phyloP scores from a whole-genome alignment of 1,140 invertebrate species.

The Dreissena polymorpha region DNA sequence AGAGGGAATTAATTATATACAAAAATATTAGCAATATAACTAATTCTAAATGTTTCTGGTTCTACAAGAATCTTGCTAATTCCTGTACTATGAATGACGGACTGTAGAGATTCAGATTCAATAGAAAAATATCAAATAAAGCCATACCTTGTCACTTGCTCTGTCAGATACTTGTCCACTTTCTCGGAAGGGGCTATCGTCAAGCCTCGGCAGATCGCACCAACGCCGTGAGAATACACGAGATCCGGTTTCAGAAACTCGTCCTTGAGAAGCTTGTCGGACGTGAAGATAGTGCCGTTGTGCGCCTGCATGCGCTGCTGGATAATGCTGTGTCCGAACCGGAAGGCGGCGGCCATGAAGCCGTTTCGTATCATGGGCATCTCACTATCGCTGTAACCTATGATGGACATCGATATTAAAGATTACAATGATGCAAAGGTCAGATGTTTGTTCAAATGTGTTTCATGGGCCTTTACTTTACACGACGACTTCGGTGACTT shows the following conservation, averaged over 20 bases:
- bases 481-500: too few species aligned
- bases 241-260: conserved; percentile 40
- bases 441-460: too few species aligned
- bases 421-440: too few species aligned
- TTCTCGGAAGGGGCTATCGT: conserved; percentile 17
- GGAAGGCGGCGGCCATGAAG: conserved; percentile 95
- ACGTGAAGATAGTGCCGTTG: conserved; percentile 16
- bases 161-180: conserved; percentile 19
- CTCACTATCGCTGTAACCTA: conserved; percentile 86
- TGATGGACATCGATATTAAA: not conserved
- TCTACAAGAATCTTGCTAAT: too few species aligned
- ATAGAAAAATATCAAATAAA: not conserved
- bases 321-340: conserved; percentile 97
- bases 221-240: conserved; percentile 33
- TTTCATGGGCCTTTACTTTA: too few species aligned
- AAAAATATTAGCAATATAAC: too few species aligned
- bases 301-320: conserved; percentile 4
- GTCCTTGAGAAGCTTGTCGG: conserved; percentile 31
- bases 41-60: too few species aligned
- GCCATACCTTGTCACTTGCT: conserved; percentile 34
- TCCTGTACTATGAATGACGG: too few species aligned
- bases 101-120: too few species aligned
- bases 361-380: conserved; percentile 94
- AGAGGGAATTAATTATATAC: too few species aligned
- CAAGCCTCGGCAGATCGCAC: conserved; percentile 24